Evolutionary conservation across 2,797 vertebrate genomes (phyloP), one percentile per base, ranked within the genome.

Genomic region (Sebastes iracundus): DNA sequence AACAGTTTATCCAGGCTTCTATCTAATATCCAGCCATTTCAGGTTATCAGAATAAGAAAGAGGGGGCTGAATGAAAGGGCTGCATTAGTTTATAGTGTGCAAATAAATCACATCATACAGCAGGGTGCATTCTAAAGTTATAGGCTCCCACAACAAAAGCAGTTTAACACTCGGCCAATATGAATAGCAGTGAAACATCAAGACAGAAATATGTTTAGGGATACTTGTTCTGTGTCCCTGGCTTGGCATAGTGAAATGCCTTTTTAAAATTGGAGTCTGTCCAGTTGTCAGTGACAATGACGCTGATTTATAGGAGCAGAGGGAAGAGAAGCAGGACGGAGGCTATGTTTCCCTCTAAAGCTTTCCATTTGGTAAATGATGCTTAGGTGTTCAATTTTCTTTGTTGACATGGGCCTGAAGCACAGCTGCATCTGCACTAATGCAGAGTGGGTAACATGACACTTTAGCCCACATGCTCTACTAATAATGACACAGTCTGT

Each of bases 291-390:
- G 61, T 90, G 92, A 90, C 86, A 89, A 84, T 87, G 87, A 90
- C 23, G 71, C 72, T 88, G 91, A 90, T 91, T 91, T 89, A 92
- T 90, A 71, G 33, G 49, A 87, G 76, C 74, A 33, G 60, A 67
- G 72, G 65, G 76, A 73, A 82, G 77, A 81, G 79, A 88, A 72
- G 68, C 80, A 71, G 78, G 76, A 85, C 53, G 66, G 56, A 52
- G 81, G 75, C 83, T 46, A 5, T 61, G 81, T 87, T 91, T 91
- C 56, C 72, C 79, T 88, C 71, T 27, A 65, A 87, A 90, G 88
- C 86, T 75, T 88, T 88, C 86, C 81, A 91, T 92, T 92, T 90
- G 83, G 80, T 87, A 88, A 93, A 90, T 93, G 87, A 85, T 79
- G 82, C 90, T 90, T 76, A 83, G 86, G 66, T 73, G 81, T 76